Evolutionary conservation across 1,140 invertebrate genomes (phyloP).

Genomic region (Drosophila orosa): DNA sequence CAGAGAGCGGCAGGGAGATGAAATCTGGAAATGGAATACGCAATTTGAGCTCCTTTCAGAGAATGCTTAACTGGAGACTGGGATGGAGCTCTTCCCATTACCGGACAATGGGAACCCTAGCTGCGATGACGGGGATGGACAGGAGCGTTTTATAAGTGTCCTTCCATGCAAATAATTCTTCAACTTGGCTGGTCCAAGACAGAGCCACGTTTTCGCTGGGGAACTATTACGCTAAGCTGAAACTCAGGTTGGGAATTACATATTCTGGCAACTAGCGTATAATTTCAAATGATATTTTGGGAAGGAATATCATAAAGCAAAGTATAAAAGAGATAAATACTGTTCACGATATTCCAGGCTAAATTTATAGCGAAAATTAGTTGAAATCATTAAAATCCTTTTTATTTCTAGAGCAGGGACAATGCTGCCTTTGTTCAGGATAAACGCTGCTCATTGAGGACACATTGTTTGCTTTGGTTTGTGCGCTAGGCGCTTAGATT

Average conservation of each 20-base stretch:
- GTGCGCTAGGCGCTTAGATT: constrained; percentile 55
- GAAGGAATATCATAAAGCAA: background rate
- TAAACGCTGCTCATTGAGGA: background rate
- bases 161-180: constrained; percentile 39
- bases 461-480: constrained; percentile 53
- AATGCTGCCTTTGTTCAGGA: background rate
- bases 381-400: background rate
- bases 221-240: background rate
- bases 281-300: background rate
- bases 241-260: background rate
- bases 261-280: background rate
- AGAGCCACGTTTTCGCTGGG: background rate
- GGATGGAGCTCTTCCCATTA: constrained; percentile 34
- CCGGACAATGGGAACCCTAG: constrained; percentile 31
- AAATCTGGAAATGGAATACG: constrained; percentile 56
- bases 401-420: background rate
- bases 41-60: constrained; percentile 41
- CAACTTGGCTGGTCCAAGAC: constrained; percentile 10
- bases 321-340: background rate
- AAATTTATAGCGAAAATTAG: background rate
- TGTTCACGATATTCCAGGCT: background rate
- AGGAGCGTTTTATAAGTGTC: constrained; percentile 22
- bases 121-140: background rate
- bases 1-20: background rate
- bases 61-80: constrained; percentile 18